Evolutionary conservation across 2,797 vertebrate species (phyloP), one percentile per base, ranked within the genome.

Genomic region (Lithobates pipiens): DNA sequence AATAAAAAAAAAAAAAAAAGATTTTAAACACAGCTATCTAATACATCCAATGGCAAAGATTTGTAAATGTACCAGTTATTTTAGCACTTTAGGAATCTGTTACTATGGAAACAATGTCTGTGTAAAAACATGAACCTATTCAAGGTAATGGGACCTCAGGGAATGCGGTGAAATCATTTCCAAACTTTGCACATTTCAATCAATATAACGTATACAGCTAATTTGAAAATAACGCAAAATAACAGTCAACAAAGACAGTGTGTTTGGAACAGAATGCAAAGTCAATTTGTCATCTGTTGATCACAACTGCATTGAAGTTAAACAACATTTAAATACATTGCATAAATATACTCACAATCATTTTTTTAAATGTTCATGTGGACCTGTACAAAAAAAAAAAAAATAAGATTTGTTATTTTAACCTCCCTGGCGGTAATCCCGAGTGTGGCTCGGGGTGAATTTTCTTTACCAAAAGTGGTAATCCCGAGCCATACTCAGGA

Each of bases 81-180:
- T 68, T 69, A 75, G 77, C 69, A 74, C 65, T 80, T 80, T 34
- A 65, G 70, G 65, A 81, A 81, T 70, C 27, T 72, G 79, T 86
- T 81, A 76, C 85, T 69, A 86, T 86, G 79, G 85, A 81, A 82
- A 86, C 85, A 71, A 70, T 71, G 65, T 50, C 34, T 34, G 46
- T 74, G 46, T 63, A 42, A 77, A 80, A 70, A 68, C 77, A 67
- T 23, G 15, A 70, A 25, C 36, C 72, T 76, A 50, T 46, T 80
- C 69, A 80, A 80, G 69, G 39, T 79, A 79, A 85, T 54, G 44
- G 71, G 29, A 57, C 61, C 50, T 69, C 6, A 44, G 46, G 71
- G 77, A 81, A 69, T 68, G 36, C 27, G 57, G 50, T 34, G 54
- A 79, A 76, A 76, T 27, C 11, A 63, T 61, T 77, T 76, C 46